Percentiles rank a stretch among this genome's conserved stretches.
Conservation (phyloP, 2,888 invertebrate genomes). For the Acanthococcus lagerstroemiae region DNA sequence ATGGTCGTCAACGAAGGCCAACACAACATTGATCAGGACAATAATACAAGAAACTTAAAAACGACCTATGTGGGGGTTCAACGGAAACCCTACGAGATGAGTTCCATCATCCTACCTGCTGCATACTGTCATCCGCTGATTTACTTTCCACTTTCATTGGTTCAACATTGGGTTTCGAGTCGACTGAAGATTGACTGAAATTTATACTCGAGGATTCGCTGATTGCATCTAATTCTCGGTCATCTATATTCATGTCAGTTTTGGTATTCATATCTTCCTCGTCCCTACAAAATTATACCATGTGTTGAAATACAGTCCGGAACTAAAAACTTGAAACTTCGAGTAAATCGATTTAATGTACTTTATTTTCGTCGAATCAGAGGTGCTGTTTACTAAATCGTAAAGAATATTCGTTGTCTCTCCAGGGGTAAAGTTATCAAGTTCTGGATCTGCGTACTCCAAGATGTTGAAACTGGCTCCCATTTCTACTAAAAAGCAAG, state of each 20-base stretch:
- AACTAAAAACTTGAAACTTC: background rate
- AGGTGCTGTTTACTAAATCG: slow-evolving; percentile 48
- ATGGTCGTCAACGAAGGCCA: no score
- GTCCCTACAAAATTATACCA: background rate
- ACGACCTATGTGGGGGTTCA: no score
- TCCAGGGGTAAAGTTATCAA: slow-evolving; percentile 67
- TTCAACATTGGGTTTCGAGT: background rate
- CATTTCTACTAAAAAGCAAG: slow-evolving; percentile 58
- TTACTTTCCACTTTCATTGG: slow-evolving; percentile 13
- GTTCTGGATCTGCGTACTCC: slow-evolving; percentile 89
- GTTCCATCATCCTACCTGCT: slow-evolving; percentile 4
- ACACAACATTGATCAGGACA: background rate
- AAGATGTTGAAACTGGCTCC: slow-evolving; percentile 91
- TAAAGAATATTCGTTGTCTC: slow-evolving; percentile 78
- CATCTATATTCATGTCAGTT: slow-evolving; percentile 5
- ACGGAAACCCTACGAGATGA: no score
- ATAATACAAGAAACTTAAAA: background rate
- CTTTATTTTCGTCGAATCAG: slow-evolving; percentile 22
- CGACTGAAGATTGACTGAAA: background rate
- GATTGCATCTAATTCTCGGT: slow-evolving; percentile 18
- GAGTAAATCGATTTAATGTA: background rate
- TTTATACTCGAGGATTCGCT: background rate
- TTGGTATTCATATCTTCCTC: slow-evolving; percentile 2
- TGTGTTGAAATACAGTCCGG: no score
- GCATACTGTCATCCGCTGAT: background rate